Base-by-base conservation (phyloP, 2,888 invertebrate species). In the Andricus quercusramuli region DNA sequence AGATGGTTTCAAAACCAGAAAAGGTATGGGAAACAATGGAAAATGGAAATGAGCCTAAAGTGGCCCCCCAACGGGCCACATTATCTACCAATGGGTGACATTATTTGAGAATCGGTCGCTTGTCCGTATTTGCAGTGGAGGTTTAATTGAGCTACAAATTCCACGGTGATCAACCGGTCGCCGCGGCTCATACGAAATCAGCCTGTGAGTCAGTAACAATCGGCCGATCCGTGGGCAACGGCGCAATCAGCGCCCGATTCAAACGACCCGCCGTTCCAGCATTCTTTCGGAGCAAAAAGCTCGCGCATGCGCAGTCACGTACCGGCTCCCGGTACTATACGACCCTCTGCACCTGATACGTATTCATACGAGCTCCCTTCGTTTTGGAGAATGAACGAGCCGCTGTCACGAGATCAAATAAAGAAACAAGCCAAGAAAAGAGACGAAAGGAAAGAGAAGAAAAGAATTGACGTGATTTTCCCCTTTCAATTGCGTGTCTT, bases 91-190 rank as follows among this genome's bases (percentile, higher is more conserved):
- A 56, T 56, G n/a, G n/a, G n/a, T 56, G 56, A 56, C n/a, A 56
- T 56, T 56, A 56, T 56, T 47, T 17, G 29, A 47, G 56, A 70
- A 11, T 47, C 20, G 25, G 29, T 17, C 25, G n/a, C 20, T 51
- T n/a, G 56, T 74, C 62, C 9, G 56, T 74, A 56, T 56, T 56
- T 56, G 56, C 29, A 56, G 47, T 56, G 11, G 29, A 51, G 83
- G 87, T 90, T 90, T 92, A 92, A 92, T 92, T 92, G 92, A 92
- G 92, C 92, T 91, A 91, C 92, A 92, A 92, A 92, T 92, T 92
- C 92, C 91, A 88, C 83, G 86, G 89, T 91, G 92, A 92, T 92
- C 91, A 92, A 91, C 90, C 90, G 90, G 89, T 90, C 88, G 90
- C 85, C 85, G 88, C 87, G 87, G 83, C 91, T 91, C 91, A 90